phyloP scores from a whole-genome alignment of 2,113 vertebrate genomes.

The Setophaga coronata region DNA sequence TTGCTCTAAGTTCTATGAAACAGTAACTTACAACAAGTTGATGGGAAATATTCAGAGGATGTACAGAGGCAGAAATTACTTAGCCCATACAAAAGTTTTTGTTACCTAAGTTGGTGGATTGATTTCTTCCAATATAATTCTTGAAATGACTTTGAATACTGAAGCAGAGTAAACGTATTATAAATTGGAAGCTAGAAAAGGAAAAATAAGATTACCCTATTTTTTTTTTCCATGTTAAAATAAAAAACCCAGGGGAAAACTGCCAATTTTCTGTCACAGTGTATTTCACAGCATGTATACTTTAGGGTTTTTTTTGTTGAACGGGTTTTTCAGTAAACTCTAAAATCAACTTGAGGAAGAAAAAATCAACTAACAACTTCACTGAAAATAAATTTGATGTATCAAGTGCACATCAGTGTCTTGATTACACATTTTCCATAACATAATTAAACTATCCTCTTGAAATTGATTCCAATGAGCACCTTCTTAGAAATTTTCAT shows the following conservation, averaged over 20 bases:
- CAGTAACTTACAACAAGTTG: neutral
- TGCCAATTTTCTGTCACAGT: neutral
- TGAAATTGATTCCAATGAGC: neutral
- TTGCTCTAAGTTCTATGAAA: neutral
- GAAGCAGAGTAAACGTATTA: neutral
- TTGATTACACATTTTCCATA: neutral
- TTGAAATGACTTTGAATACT: neutral
- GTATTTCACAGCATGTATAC: neutral
- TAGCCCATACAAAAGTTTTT: neutral
- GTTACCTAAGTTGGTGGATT: neutral
- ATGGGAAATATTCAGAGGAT: neutral
- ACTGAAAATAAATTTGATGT: neutral
- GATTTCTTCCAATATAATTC: neutral
- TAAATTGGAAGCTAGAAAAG: neutral
- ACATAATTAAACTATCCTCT: neutral
- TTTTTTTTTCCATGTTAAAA: neutral
- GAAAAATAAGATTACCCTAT: neutral
- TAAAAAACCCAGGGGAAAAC: neutral
- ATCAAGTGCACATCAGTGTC: neutral
- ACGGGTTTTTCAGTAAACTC: neutral
- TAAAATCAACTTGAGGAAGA: neutral
- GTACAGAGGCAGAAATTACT: neutral
- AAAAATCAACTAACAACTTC: neutral
- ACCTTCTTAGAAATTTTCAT: neutral
- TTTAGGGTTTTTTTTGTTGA: neutral